Conservation (phyloP, 1,140 invertebrate species). For the Brachionus manjavacas region DNA sequence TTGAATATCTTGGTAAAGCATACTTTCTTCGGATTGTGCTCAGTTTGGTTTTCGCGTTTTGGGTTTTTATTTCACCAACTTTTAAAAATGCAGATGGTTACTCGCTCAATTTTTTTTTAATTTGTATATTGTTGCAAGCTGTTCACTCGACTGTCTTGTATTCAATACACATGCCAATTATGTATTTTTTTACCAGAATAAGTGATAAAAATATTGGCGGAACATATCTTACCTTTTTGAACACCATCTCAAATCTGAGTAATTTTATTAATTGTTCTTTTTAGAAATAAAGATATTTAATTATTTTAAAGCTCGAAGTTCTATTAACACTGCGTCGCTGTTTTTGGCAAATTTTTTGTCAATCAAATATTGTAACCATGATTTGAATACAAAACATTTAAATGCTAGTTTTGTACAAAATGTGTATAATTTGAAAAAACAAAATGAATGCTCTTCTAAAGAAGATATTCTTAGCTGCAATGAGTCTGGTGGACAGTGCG, state of each 20-base stretch:
- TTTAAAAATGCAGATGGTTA: neutral
- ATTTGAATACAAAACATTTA: neutral
- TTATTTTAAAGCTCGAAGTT: conserved; percentile 5
- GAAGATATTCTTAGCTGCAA: neutral
- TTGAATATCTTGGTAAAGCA: conserved; percentile 80
- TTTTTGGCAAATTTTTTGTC: conserved; percentile 30
- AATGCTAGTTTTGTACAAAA: neutral
- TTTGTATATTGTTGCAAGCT: conserved; percentile 16
- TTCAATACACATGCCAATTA: conserved; percentile 50
- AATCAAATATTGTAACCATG: conserved; percentile 4
- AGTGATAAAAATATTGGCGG: conserved; percentile 81
- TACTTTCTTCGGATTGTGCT: conserved; percentile 48
- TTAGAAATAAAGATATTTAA: neutral
- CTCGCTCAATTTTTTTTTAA: neutral
- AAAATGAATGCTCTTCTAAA: conserved; percentile 7
- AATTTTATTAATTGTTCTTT: neutral
- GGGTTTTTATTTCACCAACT: conserved; percentile 11
- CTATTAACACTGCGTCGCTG: neutral
- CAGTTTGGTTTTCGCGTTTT: neutral
- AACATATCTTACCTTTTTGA: conserved; percentile 98
- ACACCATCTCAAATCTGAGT: conserved; percentile 88
- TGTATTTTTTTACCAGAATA: conserved; percentile 76
- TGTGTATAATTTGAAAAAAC: neutral
- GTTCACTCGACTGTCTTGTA: conserved; percentile 12
- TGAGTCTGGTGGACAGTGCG: neutral